phyloP scores from a whole-genome alignment of 2,888 invertebrate species.

The Caenorhabditis imperialis region DNA sequence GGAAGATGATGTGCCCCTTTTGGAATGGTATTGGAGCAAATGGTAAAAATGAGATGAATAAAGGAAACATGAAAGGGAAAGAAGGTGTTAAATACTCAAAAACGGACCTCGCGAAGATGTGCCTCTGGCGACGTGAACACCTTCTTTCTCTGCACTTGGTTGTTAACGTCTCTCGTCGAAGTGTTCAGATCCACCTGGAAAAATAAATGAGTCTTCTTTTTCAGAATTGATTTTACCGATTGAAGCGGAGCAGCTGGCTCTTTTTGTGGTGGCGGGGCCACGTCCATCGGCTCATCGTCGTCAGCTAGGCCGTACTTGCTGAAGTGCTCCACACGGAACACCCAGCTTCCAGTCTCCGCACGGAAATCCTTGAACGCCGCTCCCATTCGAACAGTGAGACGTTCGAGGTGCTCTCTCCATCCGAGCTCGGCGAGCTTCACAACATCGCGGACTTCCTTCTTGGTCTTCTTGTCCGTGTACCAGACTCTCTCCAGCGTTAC shows the following conservation, averaged over 20 bases:
- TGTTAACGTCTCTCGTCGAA: constrained; percentile 35
- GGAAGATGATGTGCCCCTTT: no score
- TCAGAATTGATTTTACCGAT: constrained; percentile 5
- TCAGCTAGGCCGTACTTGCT: constrained; percentile 80
- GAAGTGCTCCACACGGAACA: constrained; percentile 83
- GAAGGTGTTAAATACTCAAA: constrained; percentile 6
- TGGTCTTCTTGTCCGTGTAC: constrained; percentile 90
- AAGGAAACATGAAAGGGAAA: constrained; percentile 3
- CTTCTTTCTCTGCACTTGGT: constrained; percentile 48
- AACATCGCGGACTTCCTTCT: constrained; percentile 85
- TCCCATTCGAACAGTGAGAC: constrained; percentile 88
- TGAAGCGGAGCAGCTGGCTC: constrained; percentile 25
- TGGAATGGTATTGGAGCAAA: constrained; percentile 38
- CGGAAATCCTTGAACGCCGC: constrained; percentile 92
- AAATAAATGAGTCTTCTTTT: neutral
- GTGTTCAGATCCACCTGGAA: constrained; percentile 49
- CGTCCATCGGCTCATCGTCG: constrained; percentile 54
- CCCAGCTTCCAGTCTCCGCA: constrained; percentile 96
- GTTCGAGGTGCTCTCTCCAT: constrained; percentile 88
- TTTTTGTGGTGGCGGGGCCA: constrained; percentile 16
- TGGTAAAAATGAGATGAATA: constrained; percentile 4
- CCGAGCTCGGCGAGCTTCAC: constrained; percentile 87
- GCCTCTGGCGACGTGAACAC: constrained; percentile 14
- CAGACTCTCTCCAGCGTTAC: constrained; percentile 92
- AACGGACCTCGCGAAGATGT: constrained; percentile 45